Percentiles rank a stretch among this genome's conserved stretches.
These are phyloP conservation scores for Leptocoma aspasia DNA, from an alignment of 2,113 vertebrate species.

Conservation along the genomic window DNA sequence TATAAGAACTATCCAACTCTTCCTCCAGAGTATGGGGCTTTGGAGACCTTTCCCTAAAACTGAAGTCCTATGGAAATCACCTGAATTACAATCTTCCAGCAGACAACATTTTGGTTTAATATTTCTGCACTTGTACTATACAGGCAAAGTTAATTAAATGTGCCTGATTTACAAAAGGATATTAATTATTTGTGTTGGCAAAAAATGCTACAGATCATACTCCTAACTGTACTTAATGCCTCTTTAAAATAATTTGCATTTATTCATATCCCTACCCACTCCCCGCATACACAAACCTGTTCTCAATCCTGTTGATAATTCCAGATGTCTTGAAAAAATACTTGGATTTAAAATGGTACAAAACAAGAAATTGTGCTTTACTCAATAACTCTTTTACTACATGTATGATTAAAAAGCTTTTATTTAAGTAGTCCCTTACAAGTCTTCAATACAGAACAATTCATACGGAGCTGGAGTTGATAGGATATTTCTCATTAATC, in stretches of 20 bases:
- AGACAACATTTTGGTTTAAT: neutral
- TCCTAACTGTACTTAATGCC: neutral
- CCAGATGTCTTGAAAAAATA: constrained; percentile 13
- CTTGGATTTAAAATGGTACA: constrained; percentile 28
- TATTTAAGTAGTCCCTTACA: constrained; percentile 22
- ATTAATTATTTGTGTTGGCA: neutral
- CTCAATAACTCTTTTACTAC: constrained; percentile 7
- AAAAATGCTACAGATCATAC: neutral
- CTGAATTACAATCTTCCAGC: neutral
- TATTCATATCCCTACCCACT: neutral
- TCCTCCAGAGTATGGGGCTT: rapidly evolving
- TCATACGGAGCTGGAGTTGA: constrained; percentile 4
- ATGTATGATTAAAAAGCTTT: constrained; percentile 50
- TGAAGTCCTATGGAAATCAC: neutral
- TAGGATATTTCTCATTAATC: constrained; percentile 26
- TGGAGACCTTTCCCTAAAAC: neutral
- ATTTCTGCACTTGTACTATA: neutral
- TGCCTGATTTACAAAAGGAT: neutral
- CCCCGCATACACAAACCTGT: neutral
- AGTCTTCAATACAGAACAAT: constrained; percentile 8
- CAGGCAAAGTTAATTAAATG: neutral
- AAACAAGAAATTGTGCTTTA: constrained; percentile 32
- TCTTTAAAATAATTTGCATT: constrained; percentile 4
- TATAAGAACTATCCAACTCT: neutral
- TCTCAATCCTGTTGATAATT: constrained; percentile 27